phyloP scores from a whole-genome alignment of 2,113 vertebrate genomes.

The Recurvirostra avosetta region DNA sequence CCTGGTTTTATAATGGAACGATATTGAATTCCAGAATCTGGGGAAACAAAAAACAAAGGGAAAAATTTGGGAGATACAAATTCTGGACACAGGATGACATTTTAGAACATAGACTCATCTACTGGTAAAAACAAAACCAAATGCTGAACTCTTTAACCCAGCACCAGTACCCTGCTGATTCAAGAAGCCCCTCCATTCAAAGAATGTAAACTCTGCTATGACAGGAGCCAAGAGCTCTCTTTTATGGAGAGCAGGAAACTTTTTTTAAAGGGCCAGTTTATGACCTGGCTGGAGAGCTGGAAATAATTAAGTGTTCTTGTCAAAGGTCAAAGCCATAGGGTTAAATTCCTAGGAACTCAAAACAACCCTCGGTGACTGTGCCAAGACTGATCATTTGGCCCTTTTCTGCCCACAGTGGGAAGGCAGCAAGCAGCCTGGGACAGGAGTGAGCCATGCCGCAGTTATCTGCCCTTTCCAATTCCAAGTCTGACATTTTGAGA shows the following conservation, averaged over 20 bases:
- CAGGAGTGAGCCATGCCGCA: neutral
- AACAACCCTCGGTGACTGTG: neutral
- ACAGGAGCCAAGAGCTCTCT: neutral
- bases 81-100: neutral
- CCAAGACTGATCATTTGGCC: neutral
- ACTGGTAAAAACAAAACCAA: conserved; percentile 2
- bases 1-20: neutral
- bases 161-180: neutral
- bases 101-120: neutral
- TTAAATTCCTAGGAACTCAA: conserved; percentile 60
- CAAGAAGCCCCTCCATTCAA: conserved; percentile 1
- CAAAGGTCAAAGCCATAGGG: conserved; percentile 62
- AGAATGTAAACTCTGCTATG: conserved; percentile 32
- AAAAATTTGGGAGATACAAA: neutral
- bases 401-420: neutral
- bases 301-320: conserved; percentile 66
- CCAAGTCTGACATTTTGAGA: neutral
- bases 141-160: conserved; percentile 34
- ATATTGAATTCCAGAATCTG: neutral
- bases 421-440: neutral
- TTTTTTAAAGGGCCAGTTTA: conserved; percentile 10
- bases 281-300: conserved; percentile 47
- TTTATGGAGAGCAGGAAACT: conserved; percentile 38
- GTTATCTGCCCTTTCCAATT: neutral
- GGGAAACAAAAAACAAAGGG: neutral